Percentiles rank a stretch among this genome's conserved stretches.
Conservation (phyloP, 2,113 vertebrate species). For the Manacus vitellinus region DNA sequence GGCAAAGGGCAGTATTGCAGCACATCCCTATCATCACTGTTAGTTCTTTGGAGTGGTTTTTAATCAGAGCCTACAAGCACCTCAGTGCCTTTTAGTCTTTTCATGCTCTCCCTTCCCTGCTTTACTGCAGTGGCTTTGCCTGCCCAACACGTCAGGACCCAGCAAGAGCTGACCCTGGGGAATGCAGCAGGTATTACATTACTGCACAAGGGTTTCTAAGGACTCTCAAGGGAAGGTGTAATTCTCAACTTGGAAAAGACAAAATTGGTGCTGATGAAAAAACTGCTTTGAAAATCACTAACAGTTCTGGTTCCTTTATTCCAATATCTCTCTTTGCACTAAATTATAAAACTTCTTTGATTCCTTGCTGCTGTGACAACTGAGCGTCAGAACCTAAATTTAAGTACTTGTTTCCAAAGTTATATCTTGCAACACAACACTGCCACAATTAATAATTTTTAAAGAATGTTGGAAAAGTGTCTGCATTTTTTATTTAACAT, state of each 20-base stretch:
- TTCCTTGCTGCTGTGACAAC: neutral
- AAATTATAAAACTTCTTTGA: neutral
- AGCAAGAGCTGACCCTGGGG: neutral
- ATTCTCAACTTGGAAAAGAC: neutral
- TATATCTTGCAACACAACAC: conserved; percentile 64
- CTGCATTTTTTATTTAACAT: conserved; percentile 75
- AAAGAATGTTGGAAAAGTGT: conserved; percentile 37
- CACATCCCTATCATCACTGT: neutral
- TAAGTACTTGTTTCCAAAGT: neutral
- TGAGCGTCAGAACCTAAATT: neutral
- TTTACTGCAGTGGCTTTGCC: neutral
- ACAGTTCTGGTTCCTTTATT: neutral
- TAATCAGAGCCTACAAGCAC: neutral
- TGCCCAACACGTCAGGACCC: rapidly evolving
- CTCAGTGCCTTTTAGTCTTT: neutral
- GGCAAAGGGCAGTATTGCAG: neutral
- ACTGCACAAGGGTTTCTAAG: neutral
- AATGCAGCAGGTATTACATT: neutral
- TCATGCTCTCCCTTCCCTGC: neutral
- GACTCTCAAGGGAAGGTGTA: neutral
- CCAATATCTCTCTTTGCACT: neutral
- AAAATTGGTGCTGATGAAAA: neutral
- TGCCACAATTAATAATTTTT: conserved; percentile 37
- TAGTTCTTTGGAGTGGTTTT: neutral
- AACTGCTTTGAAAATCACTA: neutral